Evolutionary conservation across 1,140 invertebrate species (phyloP).

Genomic region (Tetragonula clypearis): DNA sequence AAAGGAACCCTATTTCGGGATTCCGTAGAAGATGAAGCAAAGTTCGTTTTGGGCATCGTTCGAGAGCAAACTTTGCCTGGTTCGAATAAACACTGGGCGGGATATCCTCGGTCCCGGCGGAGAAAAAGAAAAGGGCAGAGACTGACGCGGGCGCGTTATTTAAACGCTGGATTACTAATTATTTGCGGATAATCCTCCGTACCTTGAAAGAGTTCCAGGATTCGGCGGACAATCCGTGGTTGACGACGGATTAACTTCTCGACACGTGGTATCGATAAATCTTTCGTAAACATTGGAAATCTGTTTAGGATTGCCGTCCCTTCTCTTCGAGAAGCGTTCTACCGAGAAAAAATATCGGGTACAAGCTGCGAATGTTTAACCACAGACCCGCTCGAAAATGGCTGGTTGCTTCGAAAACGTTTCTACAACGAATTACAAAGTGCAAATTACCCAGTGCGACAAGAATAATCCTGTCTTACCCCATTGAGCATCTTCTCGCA

Average conservation of each 20-base stretch:
- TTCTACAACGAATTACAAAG: neutral
- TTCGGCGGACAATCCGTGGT: neutral
- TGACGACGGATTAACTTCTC: slow-evolving; percentile 52
- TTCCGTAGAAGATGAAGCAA: neutral
- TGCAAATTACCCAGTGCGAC: neutral
- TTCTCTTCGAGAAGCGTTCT: neutral
- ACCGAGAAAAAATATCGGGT: neutral
- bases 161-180: slow-evolving; percentile 64
- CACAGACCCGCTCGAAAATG: too few species aligned
- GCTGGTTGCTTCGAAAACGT: too few species aligned
- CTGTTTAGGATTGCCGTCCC: slow-evolving; percentile 26
- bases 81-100: slow-evolving; percentile 47
- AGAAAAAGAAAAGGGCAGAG: slow-evolving; percentile 13
- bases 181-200: slow-evolving; percentile 56
- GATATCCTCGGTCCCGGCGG: slow-evolving; percentile 1
- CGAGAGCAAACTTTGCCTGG: slow-evolving; percentile 41
- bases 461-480: neutral
- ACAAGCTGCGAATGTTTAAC: too few species aligned
- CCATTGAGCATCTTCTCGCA: slow-evolving; percentile 13
- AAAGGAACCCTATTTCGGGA: neutral
- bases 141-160: slow-evolving; percentile 29
- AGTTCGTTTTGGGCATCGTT: neutral
- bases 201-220: neutral
- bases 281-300: slow-evolving; percentile 38
- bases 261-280: slow-evolving; percentile 26